Conservation (phyloP, 1,140 invertebrate genomes). For the Nebria ingens region DNA sequence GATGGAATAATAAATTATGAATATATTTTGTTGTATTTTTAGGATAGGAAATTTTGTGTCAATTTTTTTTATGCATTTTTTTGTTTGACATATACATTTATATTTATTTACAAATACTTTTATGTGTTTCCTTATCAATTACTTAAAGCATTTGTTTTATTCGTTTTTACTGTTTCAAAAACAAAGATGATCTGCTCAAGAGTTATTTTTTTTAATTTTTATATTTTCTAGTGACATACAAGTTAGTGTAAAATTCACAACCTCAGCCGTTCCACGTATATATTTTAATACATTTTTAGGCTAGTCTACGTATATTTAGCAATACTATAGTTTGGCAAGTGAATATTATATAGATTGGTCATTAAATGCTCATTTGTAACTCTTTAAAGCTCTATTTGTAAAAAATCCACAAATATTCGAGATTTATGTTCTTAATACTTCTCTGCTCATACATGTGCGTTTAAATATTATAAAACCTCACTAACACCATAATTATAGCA, state of each 20-base stretch:
- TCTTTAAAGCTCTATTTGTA: too few relatives aligned
- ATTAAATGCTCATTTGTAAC: too few relatives aligned
- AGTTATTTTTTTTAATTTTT: too few relatives aligned
- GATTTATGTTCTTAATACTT: too few relatives aligned
- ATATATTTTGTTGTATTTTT: background rate
- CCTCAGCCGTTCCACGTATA: background rate
- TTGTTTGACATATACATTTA: constrained; percentile 7
- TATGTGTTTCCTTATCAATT: background rate
- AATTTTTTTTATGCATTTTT: background rate
- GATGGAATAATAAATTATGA: background rate
- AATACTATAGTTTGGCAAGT: background rate
- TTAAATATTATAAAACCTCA: too few relatives aligned
- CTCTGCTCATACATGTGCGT: too few relatives aligned
- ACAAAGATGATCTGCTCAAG: constrained; percentile 4
- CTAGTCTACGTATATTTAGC: background rate
- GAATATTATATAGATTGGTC: background rate
- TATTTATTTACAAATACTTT: constrained; percentile 10
- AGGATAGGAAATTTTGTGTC: background rate
- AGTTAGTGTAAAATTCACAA: constrained; percentile 6
- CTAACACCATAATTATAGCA: too few relatives aligned
- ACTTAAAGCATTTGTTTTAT: constrained; percentile 9
- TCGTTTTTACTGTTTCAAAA: constrained; percentile 6
- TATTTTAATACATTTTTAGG: background rate
- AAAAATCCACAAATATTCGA: too few relatives aligned
- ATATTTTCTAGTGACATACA: background rate